These are phyloP conservation scores for Ctenochaetus hawaiiensis DNA, from an alignment of 2,797 vertebrate genomes.

Conservation along the genomic window DNA sequence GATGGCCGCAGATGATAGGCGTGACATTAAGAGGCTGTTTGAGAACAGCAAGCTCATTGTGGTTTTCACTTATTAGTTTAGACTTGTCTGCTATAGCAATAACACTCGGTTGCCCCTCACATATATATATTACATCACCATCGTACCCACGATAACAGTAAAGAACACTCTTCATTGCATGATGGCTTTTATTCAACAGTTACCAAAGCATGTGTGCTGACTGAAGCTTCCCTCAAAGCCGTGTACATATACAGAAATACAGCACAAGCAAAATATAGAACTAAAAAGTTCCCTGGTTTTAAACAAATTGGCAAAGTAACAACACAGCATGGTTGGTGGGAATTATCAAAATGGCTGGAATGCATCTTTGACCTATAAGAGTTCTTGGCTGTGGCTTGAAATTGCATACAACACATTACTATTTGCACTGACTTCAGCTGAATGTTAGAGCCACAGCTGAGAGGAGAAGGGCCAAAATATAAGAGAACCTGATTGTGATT, in stretches of 20 bases:
- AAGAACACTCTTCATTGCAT: constrained; percentile 41
- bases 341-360: constrained; percentile 32
- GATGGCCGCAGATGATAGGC: constrained; percentile 73
- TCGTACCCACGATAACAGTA: constrained; percentile 61
- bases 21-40: constrained; percentile 69
- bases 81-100: constrained; percentile 72
- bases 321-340: constrained; percentile 2
- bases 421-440: constrained; percentile 34
- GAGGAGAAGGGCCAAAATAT: not conserved
- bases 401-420: constrained; percentile 28
- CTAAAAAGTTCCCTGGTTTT: constrained; percentile 43
- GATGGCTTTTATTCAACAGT: constrained; percentile 52
- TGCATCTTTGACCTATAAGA: constrained; percentile 32
- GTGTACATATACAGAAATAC: constrained; percentile 29
- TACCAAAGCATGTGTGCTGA: constrained; percentile 42
- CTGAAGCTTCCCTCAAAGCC: constrained; percentile 34
- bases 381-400: constrained; percentile 14
- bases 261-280: constrained; percentile 38
- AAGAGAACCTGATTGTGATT: constrained; percentile 22
- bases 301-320: constrained; percentile 31
- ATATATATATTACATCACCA: constrained; percentile 70
- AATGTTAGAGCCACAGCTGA: constrained; percentile 1
- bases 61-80: constrained; percentile 74
- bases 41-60: constrained; percentile 78
- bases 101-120: constrained; percentile 59